Evolutionary conservation across 2,888 invertebrate genomes (phyloP), one percentile per base, ranked within the genome.

Genomic region (Lasioglossum oenotherae): DNA sequence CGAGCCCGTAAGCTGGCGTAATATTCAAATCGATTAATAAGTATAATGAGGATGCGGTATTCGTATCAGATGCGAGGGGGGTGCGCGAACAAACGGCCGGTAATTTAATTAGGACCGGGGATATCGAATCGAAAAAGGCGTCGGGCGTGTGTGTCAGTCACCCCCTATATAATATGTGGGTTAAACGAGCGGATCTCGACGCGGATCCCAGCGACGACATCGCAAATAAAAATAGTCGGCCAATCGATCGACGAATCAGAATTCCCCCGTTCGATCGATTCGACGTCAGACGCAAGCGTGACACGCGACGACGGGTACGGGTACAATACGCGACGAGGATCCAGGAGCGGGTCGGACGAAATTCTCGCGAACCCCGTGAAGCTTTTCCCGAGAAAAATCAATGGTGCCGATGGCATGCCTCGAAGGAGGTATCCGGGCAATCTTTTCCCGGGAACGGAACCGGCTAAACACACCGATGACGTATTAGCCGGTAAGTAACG

Each of bases 401-500:
- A 78, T 78, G 69, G 27, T 16, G 69, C 38, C 41, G 71, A 41
- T 69, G 38, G 38, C 53, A 19, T 78, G 41, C 49, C 53, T 53
- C 31, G 53, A 71, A 78, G 44, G 16, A 81, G 16, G 4, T 46
- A 71, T 44, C 14, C 49, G 35, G 46, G 67, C 31, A 23, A 71
- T 78, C 53, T 38, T 31, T 60, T 35, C 82, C 71, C 44, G 4
- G 35, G 31, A 69, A 44, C 46, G 60, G 57, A 76, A 64, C 31
- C 31, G 27, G 49, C 38, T 73, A 77, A 80, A 69, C 69, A 38
- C 23, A 69, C 35, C 35, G 64, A 64, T 81, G 71, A 80, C 77
- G 77, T 74, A 87, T 89, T 78, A 80, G 78, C 60, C 80, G 60
- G 38, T 41, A 5, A 77, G 81, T 84, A 84, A 88, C 76, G 84